Conservation (phyloP, 2,797 vertebrate genomes). For the Premnoplex brunnescens region DNA sequence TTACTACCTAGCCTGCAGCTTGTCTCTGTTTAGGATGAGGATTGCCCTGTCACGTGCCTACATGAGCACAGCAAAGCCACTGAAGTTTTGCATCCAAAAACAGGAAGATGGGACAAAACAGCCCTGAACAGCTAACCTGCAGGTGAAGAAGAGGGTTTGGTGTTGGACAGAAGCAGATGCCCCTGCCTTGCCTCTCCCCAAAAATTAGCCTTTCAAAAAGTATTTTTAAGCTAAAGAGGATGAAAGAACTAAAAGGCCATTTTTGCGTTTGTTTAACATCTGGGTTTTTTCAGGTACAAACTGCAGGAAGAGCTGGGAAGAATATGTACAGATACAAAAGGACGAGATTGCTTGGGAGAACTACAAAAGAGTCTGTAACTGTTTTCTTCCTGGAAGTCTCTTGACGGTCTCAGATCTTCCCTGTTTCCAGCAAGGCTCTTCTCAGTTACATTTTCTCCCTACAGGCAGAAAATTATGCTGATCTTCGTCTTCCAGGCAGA, state of each 20-base stretch:
- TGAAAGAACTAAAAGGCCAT: neutral
- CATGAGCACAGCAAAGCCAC: neutral
- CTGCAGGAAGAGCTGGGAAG: neutral
- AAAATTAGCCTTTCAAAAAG: neutral
- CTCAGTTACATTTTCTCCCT: neutral
- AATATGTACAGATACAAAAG: neutral
- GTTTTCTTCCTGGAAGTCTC: neutral
- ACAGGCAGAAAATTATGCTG: neutral
- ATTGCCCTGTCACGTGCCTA: neutral
- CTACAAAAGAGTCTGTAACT: neutral
- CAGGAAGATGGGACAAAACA: neutral
- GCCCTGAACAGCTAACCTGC: neutral
- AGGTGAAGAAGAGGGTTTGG: neutral
- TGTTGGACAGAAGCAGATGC: neutral
- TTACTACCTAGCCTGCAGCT: neutral
- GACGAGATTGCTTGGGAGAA: neutral
- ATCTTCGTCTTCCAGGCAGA: neutral
- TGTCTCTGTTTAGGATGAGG: neutral
- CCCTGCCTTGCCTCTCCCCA: neutral
- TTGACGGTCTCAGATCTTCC: neutral
- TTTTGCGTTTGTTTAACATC: neutral
- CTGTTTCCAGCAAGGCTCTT: neutral
- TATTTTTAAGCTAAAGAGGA: neutral
- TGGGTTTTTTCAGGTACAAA: neutral
- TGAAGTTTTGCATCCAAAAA: neutral